A percentile compares a stretch with the other conserved stretches of the same genome.
phyloP scores from a whole-genome alignment of 2,888 invertebrate genomes.

The Poecilobothrus nobilitatus region DNA sequence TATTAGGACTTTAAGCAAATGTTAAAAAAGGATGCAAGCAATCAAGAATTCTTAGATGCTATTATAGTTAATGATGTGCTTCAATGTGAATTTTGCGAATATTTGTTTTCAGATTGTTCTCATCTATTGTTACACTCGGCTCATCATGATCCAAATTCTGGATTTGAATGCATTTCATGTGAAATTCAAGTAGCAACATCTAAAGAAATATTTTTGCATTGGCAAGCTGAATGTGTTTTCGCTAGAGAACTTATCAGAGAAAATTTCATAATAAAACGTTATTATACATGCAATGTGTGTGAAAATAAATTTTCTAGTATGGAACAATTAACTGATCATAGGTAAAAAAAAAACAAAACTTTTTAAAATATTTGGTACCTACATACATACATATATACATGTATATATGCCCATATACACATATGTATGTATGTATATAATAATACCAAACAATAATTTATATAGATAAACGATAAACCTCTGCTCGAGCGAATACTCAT shows the following conservation, averaged over 20 bases:
- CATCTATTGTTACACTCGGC: conserved; percentile 41
- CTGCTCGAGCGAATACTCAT: too few species aligned
- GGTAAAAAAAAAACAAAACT: conserved; percentile 28
- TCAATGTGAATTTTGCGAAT: conserved; percentile 56
- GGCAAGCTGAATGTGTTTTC: conserved; percentile 45
- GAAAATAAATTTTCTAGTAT: conserved; percentile 35
- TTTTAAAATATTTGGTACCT: not conserved
- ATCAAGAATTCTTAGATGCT: conserved; percentile 25
- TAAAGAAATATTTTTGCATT: conserved; percentile 49
- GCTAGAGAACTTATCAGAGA: conserved; percentile 29
- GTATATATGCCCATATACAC: too few species aligned
- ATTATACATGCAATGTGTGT: conserved; percentile 42
- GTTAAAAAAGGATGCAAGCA: too few species aligned
- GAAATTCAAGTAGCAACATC: conserved; percentile 46
- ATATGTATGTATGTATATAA: too few species aligned
- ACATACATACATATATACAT: not conserved
- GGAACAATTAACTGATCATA: conserved; percentile 40
- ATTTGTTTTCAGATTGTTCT: conserved; percentile 48
- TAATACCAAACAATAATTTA: too few species aligned
- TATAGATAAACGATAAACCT: too few species aligned
- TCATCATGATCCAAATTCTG: conserved; percentile 33
- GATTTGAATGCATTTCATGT: conserved; percentile 41
- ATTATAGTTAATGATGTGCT: conserved; percentile 40
- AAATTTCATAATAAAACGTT: conserved; percentile 29
- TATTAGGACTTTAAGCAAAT: too few species aligned